phyloP scores from a whole-genome alignment of 2,113 vertebrate species.

The Phoxinus phoxinus region DNA sequence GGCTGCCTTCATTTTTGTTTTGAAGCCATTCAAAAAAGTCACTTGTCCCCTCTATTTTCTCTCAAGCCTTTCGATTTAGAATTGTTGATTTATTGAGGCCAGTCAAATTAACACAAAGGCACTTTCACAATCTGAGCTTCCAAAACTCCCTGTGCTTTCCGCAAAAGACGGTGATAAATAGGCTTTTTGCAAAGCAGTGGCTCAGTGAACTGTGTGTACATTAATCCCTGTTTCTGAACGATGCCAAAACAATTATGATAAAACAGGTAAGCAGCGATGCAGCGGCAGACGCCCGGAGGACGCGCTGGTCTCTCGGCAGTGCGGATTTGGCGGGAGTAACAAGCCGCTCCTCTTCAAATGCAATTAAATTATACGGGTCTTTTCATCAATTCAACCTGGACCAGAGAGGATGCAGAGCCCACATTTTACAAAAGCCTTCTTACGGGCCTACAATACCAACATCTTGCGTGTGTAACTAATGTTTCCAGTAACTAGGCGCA shows the following conservation, averaged over 20 bases:
- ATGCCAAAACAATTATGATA: constrained; percentile 46
- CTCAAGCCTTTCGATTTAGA: background rate
- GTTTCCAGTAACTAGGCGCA: background rate
- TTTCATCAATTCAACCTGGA: constrained; percentile 22
- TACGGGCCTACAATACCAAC: background rate
- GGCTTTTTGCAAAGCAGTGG: background rate
- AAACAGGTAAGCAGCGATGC: constrained; percentile 38
- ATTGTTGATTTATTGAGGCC: constrained; percentile 22
- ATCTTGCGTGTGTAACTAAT: background rate
- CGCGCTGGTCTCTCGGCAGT: constrained; percentile 7
- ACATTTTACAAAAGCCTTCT: background rate
- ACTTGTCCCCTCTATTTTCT: background rate
- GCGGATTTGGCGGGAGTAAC: constrained; percentile 23
- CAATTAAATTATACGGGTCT: constrained; percentile 17
- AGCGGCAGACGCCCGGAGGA: background rate
- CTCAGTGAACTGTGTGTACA: constrained; percentile 35
- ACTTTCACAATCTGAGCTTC: background rate
- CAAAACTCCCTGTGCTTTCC: background rate
- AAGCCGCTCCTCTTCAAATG: background rate
- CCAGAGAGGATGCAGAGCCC: background rate
- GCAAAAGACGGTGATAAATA: constrained; percentile 20
- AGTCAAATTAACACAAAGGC: constrained; percentile 11
- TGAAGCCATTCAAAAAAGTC: background rate
- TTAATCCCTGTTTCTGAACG: constrained; percentile 38
- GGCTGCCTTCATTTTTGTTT: background rate